These are phyloP conservation scores for Prinia subflava DNA, from an alignment of 2,113 vertebrate species.

Conservation along the genomic window DNA sequence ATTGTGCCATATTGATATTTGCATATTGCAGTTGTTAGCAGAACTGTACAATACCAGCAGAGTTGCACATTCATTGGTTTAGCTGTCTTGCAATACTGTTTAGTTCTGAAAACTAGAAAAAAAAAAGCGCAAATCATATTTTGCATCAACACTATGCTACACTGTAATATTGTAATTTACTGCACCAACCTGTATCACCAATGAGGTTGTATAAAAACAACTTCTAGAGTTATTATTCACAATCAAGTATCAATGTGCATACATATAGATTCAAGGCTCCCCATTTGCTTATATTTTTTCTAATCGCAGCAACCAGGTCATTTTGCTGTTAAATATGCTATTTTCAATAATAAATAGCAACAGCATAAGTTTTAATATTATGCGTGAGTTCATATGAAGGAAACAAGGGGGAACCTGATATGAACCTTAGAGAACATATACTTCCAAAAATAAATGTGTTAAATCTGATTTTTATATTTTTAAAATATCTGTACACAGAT, in stretches of 20 bases:
- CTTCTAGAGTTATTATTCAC: constrained; percentile 70
- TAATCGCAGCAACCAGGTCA: constrained; percentile 21
- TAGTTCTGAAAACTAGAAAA: constrained; percentile 65
- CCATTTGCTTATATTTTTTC: constrained; percentile 66
- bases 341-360: constrained; percentile 42
- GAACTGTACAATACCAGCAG: constrained; percentile 60
- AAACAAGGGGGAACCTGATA: constrained; percentile 69
- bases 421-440: constrained; percentile 63
- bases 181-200: constrained; percentile 63
- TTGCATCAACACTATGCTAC: constrained; percentile 65
- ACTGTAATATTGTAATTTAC: constrained; percentile 64
- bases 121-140: constrained; percentile 61
- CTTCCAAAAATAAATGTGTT: constrained; percentile 78
- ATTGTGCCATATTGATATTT: constrained; percentile 65
- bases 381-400: background rate
- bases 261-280: constrained; percentile 75
- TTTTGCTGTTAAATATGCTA: constrained; percentile 23
- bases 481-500: constrained; percentile 77
- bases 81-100: constrained; percentile 72
- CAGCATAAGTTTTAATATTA: background rate
- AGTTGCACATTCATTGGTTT: constrained; percentile 70
- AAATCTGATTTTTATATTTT: constrained; percentile 74
- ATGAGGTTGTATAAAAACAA: constrained; percentile 73
- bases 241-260: constrained; percentile 78
- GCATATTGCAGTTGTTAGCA: constrained; percentile 63